Base-by-base conservation (phyloP, 2,797 vertebrate genomes). In the Brachyalestes nurse region DNA sequence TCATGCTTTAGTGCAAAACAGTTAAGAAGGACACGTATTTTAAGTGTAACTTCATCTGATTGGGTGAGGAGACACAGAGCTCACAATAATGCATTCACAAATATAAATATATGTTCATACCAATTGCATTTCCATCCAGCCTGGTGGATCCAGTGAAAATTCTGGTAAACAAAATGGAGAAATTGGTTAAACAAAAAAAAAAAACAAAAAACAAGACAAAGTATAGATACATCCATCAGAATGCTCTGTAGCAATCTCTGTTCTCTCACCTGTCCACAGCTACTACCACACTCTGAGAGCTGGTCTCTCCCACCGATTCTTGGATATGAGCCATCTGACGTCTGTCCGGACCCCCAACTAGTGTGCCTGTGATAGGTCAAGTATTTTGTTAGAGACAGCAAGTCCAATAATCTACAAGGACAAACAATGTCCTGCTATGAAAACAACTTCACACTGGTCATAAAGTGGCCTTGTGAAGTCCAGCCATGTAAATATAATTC, bases 141-240 rank as follows among this genome's bases (percentile, higher is more conserved):
- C 96, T 93, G 0, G 97, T 98, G 60, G 97, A 98, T 75, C 97
- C 97, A 2, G 97, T 99, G 89, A 99, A 99, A 90, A 99, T 98
- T 90, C 97, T 99, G 77, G 76, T 88, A 81, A 60, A 82, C 82
- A 86, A 82, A 62, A 82, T 14, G 19, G 0, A 42, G 6, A 74
- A 5, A 55, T 9, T n/a, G 53, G 58, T 67, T 66, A 71, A 79
- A 38, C 58, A 66, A 2, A 72, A 74, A 53, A 10, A 71, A 79
- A 38, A 51, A 66, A 2, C 69, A 74, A 53, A 10, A 0, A 6
- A 40, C 19, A 42, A 67, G 17, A 64, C 2, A 51, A 23, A 2
- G 57, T 49, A 70, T 7, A 34, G 47, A 2, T 28, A n/a, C n/a
- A 34, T 4, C 10, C 42, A 28, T 60, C 17, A 49, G 1, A 14